Base-by-base conservation (phyloP, 2,113 vertebrate species). In the Atrichornis clamosus region DNA sequence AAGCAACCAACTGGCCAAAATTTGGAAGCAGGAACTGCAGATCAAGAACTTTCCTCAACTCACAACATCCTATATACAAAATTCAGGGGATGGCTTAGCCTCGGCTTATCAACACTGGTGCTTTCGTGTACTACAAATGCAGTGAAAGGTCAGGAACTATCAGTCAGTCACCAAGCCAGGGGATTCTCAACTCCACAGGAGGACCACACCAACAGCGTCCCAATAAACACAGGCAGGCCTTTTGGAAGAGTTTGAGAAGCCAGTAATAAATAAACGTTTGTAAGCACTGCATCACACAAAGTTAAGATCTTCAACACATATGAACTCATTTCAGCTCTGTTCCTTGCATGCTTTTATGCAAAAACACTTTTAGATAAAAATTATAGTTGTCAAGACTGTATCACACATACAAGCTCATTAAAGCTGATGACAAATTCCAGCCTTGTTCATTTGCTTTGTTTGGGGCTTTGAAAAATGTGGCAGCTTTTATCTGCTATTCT, bases 191-290 rank as follows among this genome's bases (percentile, higher is more conserved):
- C 42, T 84, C 59, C 69, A 7, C 0, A 1, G 20, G 13, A 6
- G 18, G 42, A 53, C 39, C 3, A 2, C 52, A 49, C 24, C 19
- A 30, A 2, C 7, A 32, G 15, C 0, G 9, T 11, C 23, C 15
- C 3, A 1, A 24, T 2, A 52, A 47, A 60, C 1, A 21, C 0
- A 35, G 47, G 27, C 21, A 67, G 33, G 12, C 27, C 44, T 64
- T 56, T 30, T 9, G n/a, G 44, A 37, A 52, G 53, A 10, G 16
- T 21, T 39, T 47, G 39, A 79, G 65, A 67, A 84, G 26, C n/a
- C 78, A 50, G 27, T 5, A 69, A 24, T 22, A 74, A 85, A 42
- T 6, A 64, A 20, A 39, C 46, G 17, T 69, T 35, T 64, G 41
- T 23, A 73, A 74, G 37, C 59, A 27, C 10, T 2, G 3, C 32